A percentile compares a stretch with the other conserved stretches of the same genome.
phyloP scores from a whole-genome alignment of 2,888 invertebrate species.

The Nephrotoma guestfalica region DNA sequence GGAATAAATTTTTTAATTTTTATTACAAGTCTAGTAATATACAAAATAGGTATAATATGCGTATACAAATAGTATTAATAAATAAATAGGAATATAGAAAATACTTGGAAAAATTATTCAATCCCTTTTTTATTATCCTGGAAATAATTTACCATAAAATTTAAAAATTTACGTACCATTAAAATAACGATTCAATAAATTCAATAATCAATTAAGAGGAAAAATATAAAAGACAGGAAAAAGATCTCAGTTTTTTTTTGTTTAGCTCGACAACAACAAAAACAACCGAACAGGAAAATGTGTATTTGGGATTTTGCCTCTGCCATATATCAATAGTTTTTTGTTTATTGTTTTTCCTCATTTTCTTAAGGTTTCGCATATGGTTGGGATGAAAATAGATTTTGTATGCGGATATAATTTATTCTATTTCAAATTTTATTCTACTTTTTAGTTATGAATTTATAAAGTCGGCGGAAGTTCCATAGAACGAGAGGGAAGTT shows the following conservation, averaged over 20 bases:
- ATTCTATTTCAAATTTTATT: neutral
- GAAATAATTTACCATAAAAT: neutral
- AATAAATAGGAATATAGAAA: neutral
- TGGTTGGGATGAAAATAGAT: neutral
- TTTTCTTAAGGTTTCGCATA: neutral
- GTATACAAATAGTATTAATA: neutral
- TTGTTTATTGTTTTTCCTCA: neutral
- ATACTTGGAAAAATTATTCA: neutral
- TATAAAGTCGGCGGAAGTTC: neutral
- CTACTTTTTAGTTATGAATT: neutral
- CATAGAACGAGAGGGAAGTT: neutral
- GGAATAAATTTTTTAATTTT: neutral
- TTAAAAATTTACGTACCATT: conserved; percentile 1
- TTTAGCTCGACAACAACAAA: neutral
- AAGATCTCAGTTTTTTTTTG: neutral
- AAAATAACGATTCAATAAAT: conserved; percentile 3
- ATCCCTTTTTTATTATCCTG: neutral
- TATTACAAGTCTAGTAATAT: neutral
- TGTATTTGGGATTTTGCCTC: neutral
- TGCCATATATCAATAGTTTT: neutral
- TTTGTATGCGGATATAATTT: neutral
- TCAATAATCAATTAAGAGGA: conserved; percentile 4
- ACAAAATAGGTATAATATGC: neutral
- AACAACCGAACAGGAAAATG: neutral
- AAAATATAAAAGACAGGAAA: conserved; percentile 2